Evolutionary conservation across 1,140 invertebrate species (phyloP).

Genomic region (Drosophila tropicalis): DNA sequence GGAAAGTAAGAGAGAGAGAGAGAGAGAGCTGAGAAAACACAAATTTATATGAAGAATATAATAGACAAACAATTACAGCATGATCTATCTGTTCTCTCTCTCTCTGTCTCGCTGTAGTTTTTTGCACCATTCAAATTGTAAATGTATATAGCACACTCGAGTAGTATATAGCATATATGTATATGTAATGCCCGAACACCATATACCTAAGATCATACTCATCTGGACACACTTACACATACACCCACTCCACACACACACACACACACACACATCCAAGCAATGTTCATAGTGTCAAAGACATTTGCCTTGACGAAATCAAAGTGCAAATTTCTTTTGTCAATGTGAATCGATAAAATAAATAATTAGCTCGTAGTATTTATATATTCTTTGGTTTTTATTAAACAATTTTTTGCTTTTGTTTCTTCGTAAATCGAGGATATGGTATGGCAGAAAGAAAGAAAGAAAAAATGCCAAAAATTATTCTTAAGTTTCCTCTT

Average conservation of each 20-base stretch:
- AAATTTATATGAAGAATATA: not conserved
- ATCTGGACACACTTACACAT: not conserved
- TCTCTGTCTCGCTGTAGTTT: not conserved
- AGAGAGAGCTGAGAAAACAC: not conserved
- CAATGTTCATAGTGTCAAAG: not conserved
- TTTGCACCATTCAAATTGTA: not conserved
- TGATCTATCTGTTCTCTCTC: not conserved
- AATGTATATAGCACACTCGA: not conserved
- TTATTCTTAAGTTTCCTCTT: not conserved
- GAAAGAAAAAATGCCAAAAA: not conserved
- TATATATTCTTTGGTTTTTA: not conserved
- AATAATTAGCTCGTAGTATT: constrained; percentile 6
- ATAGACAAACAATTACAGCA: not conserved
- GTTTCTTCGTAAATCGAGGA: constrained; percentile 19
- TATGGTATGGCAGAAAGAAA: constrained; percentile 19
- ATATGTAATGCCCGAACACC: not conserved
- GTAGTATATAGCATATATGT: not conserved
- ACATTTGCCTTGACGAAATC: constrained; percentile 1
- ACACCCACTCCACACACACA: not conserved
- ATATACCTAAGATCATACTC: not conserved
- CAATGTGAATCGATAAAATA: not conserved
- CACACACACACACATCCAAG: not conserved
- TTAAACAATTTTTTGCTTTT: not conserved
- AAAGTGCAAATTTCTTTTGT: constrained; percentile 9
- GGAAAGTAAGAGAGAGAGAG: not conserved